These are phyloP conservation scores for Paraescarpia echinospica DNA, from an alignment of 1,140 invertebrate genomes.

Conservation along the genomic window DNA sequence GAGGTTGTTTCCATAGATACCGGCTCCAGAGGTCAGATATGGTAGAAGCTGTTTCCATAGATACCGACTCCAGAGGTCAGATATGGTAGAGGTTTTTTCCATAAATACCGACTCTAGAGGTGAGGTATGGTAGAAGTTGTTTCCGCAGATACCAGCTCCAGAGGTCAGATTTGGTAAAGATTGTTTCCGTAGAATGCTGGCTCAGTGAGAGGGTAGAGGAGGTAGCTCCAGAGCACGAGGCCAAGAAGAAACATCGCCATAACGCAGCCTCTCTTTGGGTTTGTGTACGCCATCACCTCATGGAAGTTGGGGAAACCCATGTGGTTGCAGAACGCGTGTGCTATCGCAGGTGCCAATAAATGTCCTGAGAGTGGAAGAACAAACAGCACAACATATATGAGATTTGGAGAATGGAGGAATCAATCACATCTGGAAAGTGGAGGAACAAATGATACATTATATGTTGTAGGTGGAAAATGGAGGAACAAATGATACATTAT, in stretches of 20 bases:
- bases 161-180: conserved; percentile 35
- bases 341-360: conserved; percentile 82
- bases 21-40: no score
- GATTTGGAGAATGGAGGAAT: neutral
- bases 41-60: no score
- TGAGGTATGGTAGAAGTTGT: neutral
- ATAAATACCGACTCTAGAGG: neutral
- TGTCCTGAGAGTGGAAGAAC: conserved; percentile 69
- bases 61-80: neutral
- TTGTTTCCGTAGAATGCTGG: conserved; percentile 75
- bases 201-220: conserved; percentile 77
- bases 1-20: no score
- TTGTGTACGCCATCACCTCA: conserved; percentile 72
- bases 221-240: conserved; percentile 73
- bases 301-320: conserved; percentile 91
- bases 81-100: neutral
- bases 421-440: neutral
- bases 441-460: neutral
- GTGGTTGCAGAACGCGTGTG: conserved; percentile 92
- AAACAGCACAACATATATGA: neutral
- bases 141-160: neutral
- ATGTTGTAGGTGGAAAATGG: neutral
- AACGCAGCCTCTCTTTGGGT: conserved; percentile 65
- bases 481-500: neutral
- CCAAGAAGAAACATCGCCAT: conserved; percentile 76